Evolutionary conservation across 1,140 invertebrate species (phyloP).

Genomic region (Drosophila triauraria): DNA sequence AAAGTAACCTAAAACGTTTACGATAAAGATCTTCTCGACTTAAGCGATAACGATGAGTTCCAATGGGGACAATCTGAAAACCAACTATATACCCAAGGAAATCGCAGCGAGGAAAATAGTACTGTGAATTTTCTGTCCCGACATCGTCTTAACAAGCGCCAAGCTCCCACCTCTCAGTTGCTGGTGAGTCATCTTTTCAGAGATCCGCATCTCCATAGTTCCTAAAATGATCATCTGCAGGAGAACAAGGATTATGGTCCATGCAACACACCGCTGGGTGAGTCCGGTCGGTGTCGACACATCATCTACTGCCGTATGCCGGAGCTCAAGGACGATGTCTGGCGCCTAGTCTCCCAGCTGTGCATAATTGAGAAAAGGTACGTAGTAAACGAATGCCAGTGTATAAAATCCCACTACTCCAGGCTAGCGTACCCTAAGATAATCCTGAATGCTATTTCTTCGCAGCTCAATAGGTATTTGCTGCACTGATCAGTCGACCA

Average conservation of each 20-base stretch:
- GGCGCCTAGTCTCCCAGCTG: slow-evolving; percentile 88
- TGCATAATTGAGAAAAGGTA: slow-evolving; percentile 89
- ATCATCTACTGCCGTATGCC: slow-evolving; percentile 88
- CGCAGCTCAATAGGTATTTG: slow-evolving; percentile 80
- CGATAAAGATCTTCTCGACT: slow-evolving; percentile 66
- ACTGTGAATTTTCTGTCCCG: slow-evolving; percentile 56
- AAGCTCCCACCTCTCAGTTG: slow-evolving; percentile 47
- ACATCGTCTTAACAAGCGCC: slow-evolving; percentile 69
- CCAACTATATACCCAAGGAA: slow-evolving; percentile 18
- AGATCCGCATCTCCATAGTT: no score
- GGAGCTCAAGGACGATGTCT: slow-evolving; percentile 86
- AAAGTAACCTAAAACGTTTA: neutral
- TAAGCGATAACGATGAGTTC: slow-evolving; percentile 78
- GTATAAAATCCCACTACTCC: no score
- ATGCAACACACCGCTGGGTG: slow-evolving; percentile 88
- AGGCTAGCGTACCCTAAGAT: no score
- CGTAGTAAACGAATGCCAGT: neutral
- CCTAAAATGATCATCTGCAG: slow-evolving; percentile 17
- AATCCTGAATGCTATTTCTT: neutral
- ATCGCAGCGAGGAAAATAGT: slow-evolving; percentile 27
- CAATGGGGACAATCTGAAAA: slow-evolving; percentile 73
- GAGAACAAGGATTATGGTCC: slow-evolving; percentile 86
- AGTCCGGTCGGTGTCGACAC: slow-evolving; percentile 88
- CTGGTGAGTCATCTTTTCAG: slow-evolving; percentile 38
- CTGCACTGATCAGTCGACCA: slow-evolving; percentile 70